Conservation (phyloP, 2,888 invertebrate genomes). For the Xanthia togata region DNA sequence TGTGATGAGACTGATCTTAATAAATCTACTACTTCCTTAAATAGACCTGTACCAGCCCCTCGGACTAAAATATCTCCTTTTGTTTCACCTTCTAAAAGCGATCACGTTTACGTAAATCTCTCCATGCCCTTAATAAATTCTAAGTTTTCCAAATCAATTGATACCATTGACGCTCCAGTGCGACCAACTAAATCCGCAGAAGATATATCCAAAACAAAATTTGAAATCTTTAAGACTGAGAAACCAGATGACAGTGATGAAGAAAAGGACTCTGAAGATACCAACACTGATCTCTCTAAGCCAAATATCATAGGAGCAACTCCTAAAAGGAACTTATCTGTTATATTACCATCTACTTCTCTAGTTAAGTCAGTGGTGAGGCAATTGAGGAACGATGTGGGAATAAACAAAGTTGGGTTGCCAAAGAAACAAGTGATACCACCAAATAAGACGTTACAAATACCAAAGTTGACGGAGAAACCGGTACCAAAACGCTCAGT, state of each 20-base stretch:
- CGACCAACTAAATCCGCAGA: conserved; percentile 83
- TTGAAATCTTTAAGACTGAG: conserved; percentile 62
- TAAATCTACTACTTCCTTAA: conserved; percentile 86
- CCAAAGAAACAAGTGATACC: conserved; percentile 86
- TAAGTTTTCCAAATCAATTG: conserved; percentile 76
- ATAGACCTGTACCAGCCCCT: conserved; percentile 91
- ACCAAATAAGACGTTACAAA: conserved; percentile 87
- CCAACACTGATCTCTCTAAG: conserved; percentile 72
- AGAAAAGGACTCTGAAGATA: conserved; percentile 65
- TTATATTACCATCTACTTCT: conserved; percentile 85
- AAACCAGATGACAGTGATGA: conserved; percentile 65
- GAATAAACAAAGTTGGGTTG: conserved; percentile 82
- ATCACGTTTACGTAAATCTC: conserved; percentile 91
- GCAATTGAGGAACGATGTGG: conserved; percentile 85
- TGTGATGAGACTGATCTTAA: conserved; percentile 88
- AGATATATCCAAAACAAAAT: conserved; percentile 75
- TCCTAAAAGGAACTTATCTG: conserved; percentile 81
- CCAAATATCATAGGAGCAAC: conserved; percentile 88
- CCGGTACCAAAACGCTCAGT: conserved; percentile 87
- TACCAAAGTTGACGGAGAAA: conserved; percentile 88
- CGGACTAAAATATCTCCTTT: conserved; percentile 86
- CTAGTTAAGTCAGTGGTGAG: conserved; percentile 85
- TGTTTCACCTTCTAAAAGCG: conserved; percentile 82
- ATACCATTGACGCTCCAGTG: conserved; percentile 82
- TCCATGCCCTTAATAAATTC: conserved; percentile 88